Percentiles rank a stretch among this genome's conserved stretches.
phyloP scores from a whole-genome alignment of 2,797 vertebrate species.

The Linurgus olivaceus region DNA sequence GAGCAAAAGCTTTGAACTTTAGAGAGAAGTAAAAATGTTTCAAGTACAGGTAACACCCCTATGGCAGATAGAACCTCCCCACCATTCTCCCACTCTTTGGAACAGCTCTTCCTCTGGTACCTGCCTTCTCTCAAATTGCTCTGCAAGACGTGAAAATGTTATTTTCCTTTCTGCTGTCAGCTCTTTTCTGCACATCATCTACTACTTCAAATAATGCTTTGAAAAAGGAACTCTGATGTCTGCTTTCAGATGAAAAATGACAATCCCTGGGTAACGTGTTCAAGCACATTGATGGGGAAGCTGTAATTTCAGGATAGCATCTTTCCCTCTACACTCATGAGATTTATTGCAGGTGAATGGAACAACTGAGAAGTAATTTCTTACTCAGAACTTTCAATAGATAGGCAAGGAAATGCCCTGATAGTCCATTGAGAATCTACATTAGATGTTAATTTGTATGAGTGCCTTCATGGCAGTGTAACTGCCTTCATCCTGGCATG shows the following conservation, averaged over 20 bases:
- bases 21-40: background rate
- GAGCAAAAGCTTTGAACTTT: background rate
- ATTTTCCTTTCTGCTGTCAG: slow-evolving; percentile 49
- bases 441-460: background rate
- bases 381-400: slow-evolving; percentile 1
- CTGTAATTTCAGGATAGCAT: slow-evolving; percentile 61
- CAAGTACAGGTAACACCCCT: background rate
- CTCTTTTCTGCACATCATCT: slow-evolving; percentile 60
- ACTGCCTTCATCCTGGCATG: background rate
- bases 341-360: slow-evolving; percentile 40
- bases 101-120: background rate
- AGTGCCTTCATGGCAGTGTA: background rate
- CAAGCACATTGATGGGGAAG: slow-evolving; percentile 23
- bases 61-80: background rate
- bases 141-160: slow-evolving; percentile 19
- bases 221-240: slow-evolving; percentile 14
- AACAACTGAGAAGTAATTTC: slow-evolving; percentile 37
- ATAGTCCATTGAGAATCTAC: background rate
- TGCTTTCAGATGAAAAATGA: slow-evolving; percentile 62
- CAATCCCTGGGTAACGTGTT: slow-evolving; percentile 13
- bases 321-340: slow-evolving; percentile 8
- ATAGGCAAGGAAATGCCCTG: background rate
- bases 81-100: background rate
- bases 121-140: slow-evolving; percentile 12
- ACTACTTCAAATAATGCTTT: slow-evolving; percentile 48